phyloP scores from a whole-genome alignment of 2,888 invertebrate species.

The Thumatha senex region DNA sequence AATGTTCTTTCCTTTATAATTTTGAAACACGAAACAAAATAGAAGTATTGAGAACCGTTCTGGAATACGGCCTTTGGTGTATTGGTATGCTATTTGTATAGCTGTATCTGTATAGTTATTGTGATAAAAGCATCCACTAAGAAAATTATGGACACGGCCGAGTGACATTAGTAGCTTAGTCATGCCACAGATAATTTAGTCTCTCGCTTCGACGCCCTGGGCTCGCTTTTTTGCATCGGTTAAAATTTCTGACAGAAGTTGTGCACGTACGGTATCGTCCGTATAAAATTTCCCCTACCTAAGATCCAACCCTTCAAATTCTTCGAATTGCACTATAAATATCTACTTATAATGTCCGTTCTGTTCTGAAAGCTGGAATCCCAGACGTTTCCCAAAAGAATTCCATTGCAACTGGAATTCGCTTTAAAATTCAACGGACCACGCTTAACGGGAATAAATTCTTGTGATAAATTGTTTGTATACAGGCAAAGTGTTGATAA shows the following conservation, averaged over 20 bases:
- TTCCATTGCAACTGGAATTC: conserved; percentile 30
- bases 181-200: too few relatives aligned
- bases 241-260: not conserved
- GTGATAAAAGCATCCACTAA: too few relatives aligned
- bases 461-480: conserved; percentile 6
- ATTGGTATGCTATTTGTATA: too few relatives aligned
- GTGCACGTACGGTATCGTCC: not conserved
- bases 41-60: too few relatives aligned
- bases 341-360: conserved; percentile 19
- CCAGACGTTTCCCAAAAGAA: conserved; percentile 24
- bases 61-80: too few relatives aligned
- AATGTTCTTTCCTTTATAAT: too few relatives aligned
- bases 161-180: too few relatives aligned
- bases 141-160: too few relatives aligned
- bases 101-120: too few relatives aligned
- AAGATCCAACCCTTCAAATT: conserved; percentile 16
- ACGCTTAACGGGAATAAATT: conserved; percentile 10
- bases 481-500: too few relatives aligned
- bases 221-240: not conserved
- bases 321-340: conserved; percentile 20
- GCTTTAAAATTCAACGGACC: conserved; percentile 22
- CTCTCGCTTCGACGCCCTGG: too few relatives aligned
- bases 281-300: not conserved
- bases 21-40: too few relatives aligned
- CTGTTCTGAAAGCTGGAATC: conserved; percentile 21